These are phyloP conservation scores for Myripristis murdjan DNA, from an alignment of 2,797 vertebrate genomes.

Conservation along the genomic window DNA sequence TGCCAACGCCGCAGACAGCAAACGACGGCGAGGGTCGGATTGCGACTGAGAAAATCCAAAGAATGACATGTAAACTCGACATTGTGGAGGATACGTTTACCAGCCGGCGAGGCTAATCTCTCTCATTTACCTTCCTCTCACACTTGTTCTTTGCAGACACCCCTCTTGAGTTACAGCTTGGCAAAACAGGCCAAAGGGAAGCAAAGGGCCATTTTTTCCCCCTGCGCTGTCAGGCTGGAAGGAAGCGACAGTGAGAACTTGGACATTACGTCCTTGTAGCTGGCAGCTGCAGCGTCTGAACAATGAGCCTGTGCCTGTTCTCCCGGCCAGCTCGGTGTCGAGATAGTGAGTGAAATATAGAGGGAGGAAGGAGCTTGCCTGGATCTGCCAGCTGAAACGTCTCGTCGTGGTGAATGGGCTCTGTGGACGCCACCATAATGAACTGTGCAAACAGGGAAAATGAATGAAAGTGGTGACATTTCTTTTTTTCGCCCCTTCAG, in stretches of 20 bases:
- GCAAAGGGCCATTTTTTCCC: conserved; percentile 37
- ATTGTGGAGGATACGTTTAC: conserved; percentile 42
- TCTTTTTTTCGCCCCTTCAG: not conserved
- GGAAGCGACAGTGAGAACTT: conserved; percentile 71
- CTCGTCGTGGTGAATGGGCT: conserved; percentile 47
- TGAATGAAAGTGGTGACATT: conserved; percentile 38
- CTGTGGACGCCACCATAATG: conserved; percentile 33
- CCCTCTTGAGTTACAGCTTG: conserved; percentile 70
- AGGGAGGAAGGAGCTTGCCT: conserved; percentile 53
- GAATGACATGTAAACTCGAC: conserved; percentile 29
- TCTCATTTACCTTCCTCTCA: conserved; percentile 56
- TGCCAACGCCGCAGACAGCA: conserved; percentile 46
- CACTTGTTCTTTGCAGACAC: conserved; percentile 64
- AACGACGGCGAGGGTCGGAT: conserved; percentile 40
- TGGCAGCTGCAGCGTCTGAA: conserved; percentile 75
- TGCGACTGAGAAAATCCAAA: conserved; percentile 49
- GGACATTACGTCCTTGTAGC: conserved; percentile 63
- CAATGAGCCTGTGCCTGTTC: conserved; percentile 57
- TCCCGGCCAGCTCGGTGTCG: conserved; percentile 53
- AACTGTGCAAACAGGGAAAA: conserved; percentile 49
- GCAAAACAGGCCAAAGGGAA: conserved; percentile 65
- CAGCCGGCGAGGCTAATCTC: conserved; percentile 19
- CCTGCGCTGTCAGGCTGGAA: conserved; percentile 69
- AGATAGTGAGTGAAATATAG: conserved; percentile 80
- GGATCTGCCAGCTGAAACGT: conserved; percentile 64